A percentile compares a stretch with the other conserved stretches of the same genome.
phyloP scores from a whole-genome alignment of 1,140 invertebrate species.

The Atta texana region DNA sequence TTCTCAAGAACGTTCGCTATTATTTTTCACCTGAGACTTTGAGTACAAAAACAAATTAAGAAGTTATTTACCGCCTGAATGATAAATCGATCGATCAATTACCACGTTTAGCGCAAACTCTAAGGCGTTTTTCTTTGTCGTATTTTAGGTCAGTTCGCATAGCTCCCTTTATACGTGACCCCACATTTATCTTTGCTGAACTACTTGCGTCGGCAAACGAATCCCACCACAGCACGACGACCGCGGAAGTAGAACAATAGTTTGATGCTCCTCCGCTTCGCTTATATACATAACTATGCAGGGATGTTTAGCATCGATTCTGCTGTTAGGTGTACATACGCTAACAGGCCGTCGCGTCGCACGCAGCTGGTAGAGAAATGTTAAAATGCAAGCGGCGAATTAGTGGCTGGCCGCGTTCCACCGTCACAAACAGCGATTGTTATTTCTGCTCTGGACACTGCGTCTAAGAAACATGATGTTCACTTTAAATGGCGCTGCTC shows the following conservation, averaged over 20 bases:
- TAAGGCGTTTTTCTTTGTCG: conserved; percentile 22
- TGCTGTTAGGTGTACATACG: conserved; percentile 11
- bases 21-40: not conserved
- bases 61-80: conserved; percentile 37
- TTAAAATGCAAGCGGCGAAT: conserved; percentile 59
- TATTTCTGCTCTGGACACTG: conserved; percentile 27
- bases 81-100: conserved; percentile 54
- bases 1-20: not conserved
- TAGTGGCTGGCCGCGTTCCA: conserved; percentile 11
- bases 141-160: conserved; percentile 45
- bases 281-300: conserved; percentile 28
- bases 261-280: conserved; percentile 39
- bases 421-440: conserved; percentile 15
- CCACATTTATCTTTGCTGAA: conserved; percentile 69
- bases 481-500: conserved; percentile 27
- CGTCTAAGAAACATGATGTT: conserved; percentile 49
- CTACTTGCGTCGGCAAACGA: conserved; percentile 66
- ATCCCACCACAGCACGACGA: conserved; percentile 51
- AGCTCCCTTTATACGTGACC: conserved; percentile 66
- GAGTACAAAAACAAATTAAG: conserved; percentile 16
- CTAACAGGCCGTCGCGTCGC: conserved; percentile 58
- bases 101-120: conserved; percentile 40
- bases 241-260: conserved; percentile 65
- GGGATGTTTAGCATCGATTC: conserved; percentile 65
- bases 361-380: conserved; percentile 54